These are phyloP conservation scores for Botia almorhae DNA, from an alignment of 2,797 vertebrate species.

Conservation along the genomic window DNA sequence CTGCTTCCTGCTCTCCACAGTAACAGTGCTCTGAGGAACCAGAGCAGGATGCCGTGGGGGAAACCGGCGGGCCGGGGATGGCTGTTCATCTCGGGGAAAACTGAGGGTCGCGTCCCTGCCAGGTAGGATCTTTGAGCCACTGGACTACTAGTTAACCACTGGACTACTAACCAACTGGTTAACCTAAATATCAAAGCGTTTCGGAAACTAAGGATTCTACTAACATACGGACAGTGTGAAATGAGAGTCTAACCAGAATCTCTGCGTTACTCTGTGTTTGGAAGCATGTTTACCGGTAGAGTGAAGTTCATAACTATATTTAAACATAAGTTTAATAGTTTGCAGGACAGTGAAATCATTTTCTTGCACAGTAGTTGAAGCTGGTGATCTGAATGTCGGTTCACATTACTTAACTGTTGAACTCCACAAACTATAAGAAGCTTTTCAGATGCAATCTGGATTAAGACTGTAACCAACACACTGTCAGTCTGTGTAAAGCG, in stretches of 20 bases:
- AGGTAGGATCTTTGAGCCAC: slow-evolving; percentile 71
- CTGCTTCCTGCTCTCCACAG: slow-evolving; percentile 70
- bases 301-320: neutral
- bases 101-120: slow-evolving; percentile 65
- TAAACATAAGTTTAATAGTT: neutral
- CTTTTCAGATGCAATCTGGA: slow-evolving; percentile 64
- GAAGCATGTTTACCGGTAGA: neutral
- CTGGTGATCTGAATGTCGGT: slow-evolving; percentile 5
- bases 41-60: slow-evolving; percentile 78
- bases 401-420: slow-evolving; percentile 54
- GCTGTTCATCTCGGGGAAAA: slow-evolving; percentile 67
- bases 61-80: slow-evolving; percentile 68
- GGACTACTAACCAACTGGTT: neutral
- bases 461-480: slow-evolving; percentile 58
- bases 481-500: slow-evolving; percentile 44
- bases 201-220: neutral
- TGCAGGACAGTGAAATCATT: no score
- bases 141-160: neutral
- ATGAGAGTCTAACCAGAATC: neutral
- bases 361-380: neutral
- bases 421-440: slow-evolving; percentile 67
- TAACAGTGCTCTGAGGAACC: slow-evolving; percentile 58
- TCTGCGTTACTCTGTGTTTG: neutral
- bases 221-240: neutral
- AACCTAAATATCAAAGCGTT: neutral